These are phyloP conservation scores for Sminthurides aquaticus DNA, from an alignment of 2,888 invertebrate genomes.

Conservation along the genomic window DNA sequence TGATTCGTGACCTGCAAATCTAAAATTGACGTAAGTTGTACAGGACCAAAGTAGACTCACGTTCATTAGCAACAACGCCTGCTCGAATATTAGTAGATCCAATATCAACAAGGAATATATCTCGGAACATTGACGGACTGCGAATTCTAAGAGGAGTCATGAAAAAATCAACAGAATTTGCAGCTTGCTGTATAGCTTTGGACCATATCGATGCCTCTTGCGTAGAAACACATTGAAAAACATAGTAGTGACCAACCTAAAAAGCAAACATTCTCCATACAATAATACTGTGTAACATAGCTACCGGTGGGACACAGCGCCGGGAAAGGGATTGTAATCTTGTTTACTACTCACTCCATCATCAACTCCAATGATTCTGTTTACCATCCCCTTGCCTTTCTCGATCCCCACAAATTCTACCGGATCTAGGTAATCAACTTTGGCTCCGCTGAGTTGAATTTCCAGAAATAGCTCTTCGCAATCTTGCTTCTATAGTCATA, in stretches of 20 bases:
- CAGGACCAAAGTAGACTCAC: too few species aligned
- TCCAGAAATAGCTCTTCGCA: conserved; percentile 48
- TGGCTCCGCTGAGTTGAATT: conserved; percentile 51
- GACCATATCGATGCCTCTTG: conserved; percentile 51
- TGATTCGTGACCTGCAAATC: too few species aligned
- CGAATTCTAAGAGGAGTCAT: conserved; percentile 42
- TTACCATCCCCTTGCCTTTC: conserved; percentile 45
- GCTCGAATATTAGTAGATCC: conserved; percentile 55
- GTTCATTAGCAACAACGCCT: conserved; percentile 51
- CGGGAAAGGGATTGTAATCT: too few species aligned
- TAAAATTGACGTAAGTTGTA: too few species aligned
- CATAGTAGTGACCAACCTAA: conserved; percentile 52
- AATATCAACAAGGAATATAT: conserved; percentile 53
- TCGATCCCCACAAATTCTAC: conserved; percentile 51
- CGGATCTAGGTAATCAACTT: conserved; percentile 49
- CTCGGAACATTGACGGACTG: conserved; percentile 46
- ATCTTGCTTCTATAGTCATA: conserved; percentile 46
- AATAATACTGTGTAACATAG: too few species aligned
- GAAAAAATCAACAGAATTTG: conserved; percentile 28
- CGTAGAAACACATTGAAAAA: conserved; percentile 49
- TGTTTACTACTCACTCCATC: conserved; percentile 46
- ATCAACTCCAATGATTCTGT: conserved; percentile 45
- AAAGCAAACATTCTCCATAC: conserved; percentile 9
- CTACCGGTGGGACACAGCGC: too few species aligned
- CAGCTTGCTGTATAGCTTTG: conserved; percentile 47